Evolutionary conservation across 2,797 vertebrate species (phyloP).

Genomic region (Syngnathus rostellatus): DNA sequence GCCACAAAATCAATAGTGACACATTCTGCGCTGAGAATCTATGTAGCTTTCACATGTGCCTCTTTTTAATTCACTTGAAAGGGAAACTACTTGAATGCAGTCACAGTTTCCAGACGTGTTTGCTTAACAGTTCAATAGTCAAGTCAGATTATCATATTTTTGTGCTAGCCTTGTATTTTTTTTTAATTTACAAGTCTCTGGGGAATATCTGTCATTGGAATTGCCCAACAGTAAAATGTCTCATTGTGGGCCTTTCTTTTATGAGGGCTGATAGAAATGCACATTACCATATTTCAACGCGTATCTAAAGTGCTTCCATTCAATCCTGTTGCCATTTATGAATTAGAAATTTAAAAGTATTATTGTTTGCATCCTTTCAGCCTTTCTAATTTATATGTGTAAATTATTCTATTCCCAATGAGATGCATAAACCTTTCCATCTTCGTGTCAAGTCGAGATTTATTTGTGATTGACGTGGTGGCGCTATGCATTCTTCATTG

Average conservation of each 20-base stretch:
- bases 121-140: background rate
- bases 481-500: constrained; percentile 13
- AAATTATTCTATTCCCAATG: constrained; percentile 40
- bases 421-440: constrained; percentile 14
- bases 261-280: constrained; percentile 38
- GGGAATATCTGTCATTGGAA: constrained; percentile 52
- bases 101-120: background rate
- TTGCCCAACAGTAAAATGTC: constrained; percentile 41
- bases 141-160: background rate
- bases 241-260: constrained; percentile 45
- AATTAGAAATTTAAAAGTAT: constrained; percentile 34
- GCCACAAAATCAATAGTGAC: constrained; percentile 37
- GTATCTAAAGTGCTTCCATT: constrained; percentile 18
- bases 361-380: constrained; percentile 15
- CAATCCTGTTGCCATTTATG: constrained; percentile 29
- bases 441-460: background rate
- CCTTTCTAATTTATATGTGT: constrained; percentile 28
- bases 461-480: constrained; percentile 10
- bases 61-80: constrained; percentile 29
- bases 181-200: constrained; percentile 36
- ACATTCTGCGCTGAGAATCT: constrained; percentile 14
- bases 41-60: constrained; percentile 21
- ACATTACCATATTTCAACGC: constrained; percentile 44
- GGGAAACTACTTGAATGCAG: background rate
- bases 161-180: constrained; percentile 51